Base-by-base conservation (phyloP, 2,113 vertebrate species). In the Heterochromis multidens region DNA sequence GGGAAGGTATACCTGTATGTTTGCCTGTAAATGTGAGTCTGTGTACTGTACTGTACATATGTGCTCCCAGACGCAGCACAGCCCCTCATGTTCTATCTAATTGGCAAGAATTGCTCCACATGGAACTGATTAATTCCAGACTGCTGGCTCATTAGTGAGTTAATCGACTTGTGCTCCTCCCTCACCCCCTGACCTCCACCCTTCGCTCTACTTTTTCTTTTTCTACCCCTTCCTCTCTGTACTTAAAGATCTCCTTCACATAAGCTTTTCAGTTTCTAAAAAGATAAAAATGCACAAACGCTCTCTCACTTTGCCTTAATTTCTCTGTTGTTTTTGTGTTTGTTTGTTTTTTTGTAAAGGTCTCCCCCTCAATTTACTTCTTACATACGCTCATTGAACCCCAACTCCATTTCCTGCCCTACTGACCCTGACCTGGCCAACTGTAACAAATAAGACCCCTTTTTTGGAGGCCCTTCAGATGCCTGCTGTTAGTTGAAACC, bases 121-220 rank as follows among this genome's bases (percentile, higher is more conserved):
- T 95, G 96, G 94, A 95, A 87, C 83, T 94, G 92, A 96, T 96
- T 96, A 94, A 96, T 96, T 94, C 94, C 94, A 95, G 95, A 95
- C 92, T 92, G 89, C 93, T 92, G 90, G 92, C 95, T 96, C 94
- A 95, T 97, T 97, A 96, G 93, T 86, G 91, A 91, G 91, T 93
- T 96, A 96, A 96, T 95, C 90, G 93, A 94, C 94, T 86, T 77
- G 90, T 74, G 52, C 91, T 67, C 79, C 82, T 19, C 61, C 80
- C 79, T 23, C 60, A 17, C 0, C 10, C 1, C 65, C 70, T 1
- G 46, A 54, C 70, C 35, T 63, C 35, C n/a, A 6, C 27, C 23
- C 59, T 7, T 14, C 54, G 40, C 58, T 61, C 21, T 27, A n/a
- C 40, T 35, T 82, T 70, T 83, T 82, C 37, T 19, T 70, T 43